Conservation (phyloP, 1,140 invertebrate species). For the Globodera ellingtonae region DNA sequence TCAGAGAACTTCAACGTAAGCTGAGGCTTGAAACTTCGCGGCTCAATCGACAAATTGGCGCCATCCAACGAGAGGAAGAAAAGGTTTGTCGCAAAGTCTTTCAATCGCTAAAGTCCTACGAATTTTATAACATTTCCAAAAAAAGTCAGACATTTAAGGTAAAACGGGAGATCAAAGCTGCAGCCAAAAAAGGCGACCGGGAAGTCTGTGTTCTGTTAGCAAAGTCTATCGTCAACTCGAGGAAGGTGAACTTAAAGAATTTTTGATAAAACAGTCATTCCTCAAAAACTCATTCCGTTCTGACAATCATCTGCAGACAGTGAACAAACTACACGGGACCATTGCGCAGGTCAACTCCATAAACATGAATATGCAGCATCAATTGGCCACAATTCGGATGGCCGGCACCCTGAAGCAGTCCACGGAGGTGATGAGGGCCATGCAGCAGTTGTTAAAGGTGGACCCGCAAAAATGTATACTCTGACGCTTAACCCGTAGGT, state of each 20-base stretch:
- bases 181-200: conserved; percentile 91
- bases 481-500: conserved; percentile 74
- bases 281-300: too few species aligned
- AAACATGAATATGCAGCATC: conserved; percentile 95
- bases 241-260: conserved; percentile 74
- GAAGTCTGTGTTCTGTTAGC: conserved; percentile 91
- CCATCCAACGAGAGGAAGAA: conserved; percentile 92
- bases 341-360: conserved; percentile 98
- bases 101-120: background rate
- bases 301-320: background rate
- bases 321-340: conserved; percentile 18
- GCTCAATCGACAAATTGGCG: conserved; percentile 87
- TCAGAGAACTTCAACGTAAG: conserved; percentile 90
- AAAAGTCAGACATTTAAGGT: conserved; percentile 65
- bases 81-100: conserved; percentile 71
- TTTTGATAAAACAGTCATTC: background rate
- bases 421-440: conserved; percentile 93
- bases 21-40: conserved; percentile 87
- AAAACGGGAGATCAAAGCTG: conserved; percentile 87
- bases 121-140: background rate
- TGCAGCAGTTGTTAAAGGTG: conserved; percentile 74
- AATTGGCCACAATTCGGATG: conserved; percentile 85
- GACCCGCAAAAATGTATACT: conserved; percentile 48
- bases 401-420: conserved; percentile 87
- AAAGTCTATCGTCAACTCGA: conserved; percentile 87